These are phyloP conservation scores for Sylvilagus floridanus DNA, from an alignment of 2,797 vertebrate genomes.

Conservation along the genomic window DNA sequence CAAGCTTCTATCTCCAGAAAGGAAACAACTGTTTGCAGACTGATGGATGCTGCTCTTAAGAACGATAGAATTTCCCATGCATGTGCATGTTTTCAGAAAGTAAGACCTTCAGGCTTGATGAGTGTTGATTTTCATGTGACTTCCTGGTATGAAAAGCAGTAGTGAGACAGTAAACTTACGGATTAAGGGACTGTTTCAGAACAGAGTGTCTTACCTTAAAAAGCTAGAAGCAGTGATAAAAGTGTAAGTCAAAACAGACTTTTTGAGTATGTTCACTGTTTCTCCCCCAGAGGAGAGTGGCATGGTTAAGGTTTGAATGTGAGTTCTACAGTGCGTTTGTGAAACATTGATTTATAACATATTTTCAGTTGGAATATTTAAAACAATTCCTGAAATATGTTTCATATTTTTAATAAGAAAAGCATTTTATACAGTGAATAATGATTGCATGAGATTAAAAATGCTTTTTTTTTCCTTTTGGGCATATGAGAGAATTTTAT, in stretches of 20 bases:
- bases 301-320: not conserved
- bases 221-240: not conserved
- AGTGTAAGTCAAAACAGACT: not conserved
- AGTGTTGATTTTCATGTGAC: not conserved
- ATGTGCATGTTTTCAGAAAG: not conserved
- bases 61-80: not conserved
- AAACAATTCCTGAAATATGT: not conserved
- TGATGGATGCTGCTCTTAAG: not conserved
- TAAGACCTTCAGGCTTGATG: not conserved
- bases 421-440: not conserved
- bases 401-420: conserved; percentile 47
- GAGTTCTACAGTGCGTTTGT: not conserved
- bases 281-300: not conserved
- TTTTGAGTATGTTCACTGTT: not conserved
- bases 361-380: not conserved
- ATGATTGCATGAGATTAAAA: conserved; percentile 34
- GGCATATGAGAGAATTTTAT: not conserved
- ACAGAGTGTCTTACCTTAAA: conserved; percentile 3
- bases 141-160: not conserved
- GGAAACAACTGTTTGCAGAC: not conserved
- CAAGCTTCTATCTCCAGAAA: not conserved
- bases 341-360: not conserved
- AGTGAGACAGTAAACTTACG: not conserved
- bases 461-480: conserved; percentile 10
- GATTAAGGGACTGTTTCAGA: not conserved